Conservation (phyloP, 2,797 vertebrate genomes). For the Intellagama lesueurii region DNA sequence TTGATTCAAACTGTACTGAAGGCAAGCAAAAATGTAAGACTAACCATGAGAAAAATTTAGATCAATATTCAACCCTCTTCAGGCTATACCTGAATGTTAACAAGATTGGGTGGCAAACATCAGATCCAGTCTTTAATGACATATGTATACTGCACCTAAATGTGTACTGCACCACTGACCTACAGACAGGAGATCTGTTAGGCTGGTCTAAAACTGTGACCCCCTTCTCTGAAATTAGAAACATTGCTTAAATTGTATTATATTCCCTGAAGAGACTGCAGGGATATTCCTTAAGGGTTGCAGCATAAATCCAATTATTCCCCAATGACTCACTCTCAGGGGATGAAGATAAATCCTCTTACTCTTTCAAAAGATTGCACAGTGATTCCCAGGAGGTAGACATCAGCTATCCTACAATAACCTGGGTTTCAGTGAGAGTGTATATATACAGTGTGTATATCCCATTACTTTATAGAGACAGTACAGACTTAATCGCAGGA, state of each 20-base stretch:
- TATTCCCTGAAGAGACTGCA: neutral
- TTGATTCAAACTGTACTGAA: neutral
- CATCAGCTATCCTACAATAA: constrained; percentile 27
- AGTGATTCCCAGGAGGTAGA: neutral
- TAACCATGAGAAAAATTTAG: constrained; percentile 6
- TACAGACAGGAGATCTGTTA: neutral
- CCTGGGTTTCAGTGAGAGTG: constrained; percentile 14
- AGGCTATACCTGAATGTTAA: neutral
- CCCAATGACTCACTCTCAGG: constrained; percentile 4
- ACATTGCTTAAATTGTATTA: constrained; percentile 23
- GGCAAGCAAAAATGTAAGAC: neutral
- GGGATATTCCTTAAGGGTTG: constrained; percentile 21
- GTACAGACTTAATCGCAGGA: constrained; percentile 22
- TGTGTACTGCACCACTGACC: neutral
- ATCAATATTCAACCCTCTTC: no score
- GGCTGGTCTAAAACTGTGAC: constrained; percentile 18
- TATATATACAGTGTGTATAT: constrained; percentile 20
- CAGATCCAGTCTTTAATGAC: neutral
- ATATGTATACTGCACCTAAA: constrained; percentile 1
- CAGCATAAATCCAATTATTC: constrained; percentile 29
- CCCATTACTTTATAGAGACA: constrained; percentile 32
- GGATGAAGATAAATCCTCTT: constrained; percentile 45
- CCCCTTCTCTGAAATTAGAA: constrained; percentile 10
- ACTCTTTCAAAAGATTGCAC: neutral
- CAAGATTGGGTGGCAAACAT: neutral